phyloP scores from a whole-genome alignment of 1,140 invertebrate species.

The Leptoteleia sp. region DNA sequence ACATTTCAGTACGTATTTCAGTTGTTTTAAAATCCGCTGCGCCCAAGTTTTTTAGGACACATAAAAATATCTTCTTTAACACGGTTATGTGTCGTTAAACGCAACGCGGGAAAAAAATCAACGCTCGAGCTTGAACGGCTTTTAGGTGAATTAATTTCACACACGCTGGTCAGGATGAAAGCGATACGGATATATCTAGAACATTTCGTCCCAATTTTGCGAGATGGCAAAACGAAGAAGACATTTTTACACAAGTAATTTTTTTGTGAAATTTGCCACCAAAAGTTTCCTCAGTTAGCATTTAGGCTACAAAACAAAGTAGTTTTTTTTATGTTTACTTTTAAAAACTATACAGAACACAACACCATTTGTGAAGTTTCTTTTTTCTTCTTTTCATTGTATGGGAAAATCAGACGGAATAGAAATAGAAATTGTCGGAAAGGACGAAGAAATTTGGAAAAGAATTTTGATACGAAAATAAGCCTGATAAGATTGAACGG shows the following conservation, averaged over 20 bases:
- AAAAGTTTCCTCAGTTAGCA: constrained; percentile 22
- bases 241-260: constrained; percentile 40
- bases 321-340: too few species aligned
- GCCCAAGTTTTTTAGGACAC: constrained; percentile 49
- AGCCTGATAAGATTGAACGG: constrained; percentile 14
- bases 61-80: constrained; percentile 59
- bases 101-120: constrained; percentile 50
- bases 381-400: too few species aligned
- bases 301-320: too few species aligned
- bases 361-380: too few species aligned
- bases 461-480: background rate
- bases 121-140: constrained; percentile 41
- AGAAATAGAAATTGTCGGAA: too few species aligned
- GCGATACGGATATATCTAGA: constrained; percentile 52
- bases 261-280: constrained; percentile 16
- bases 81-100: constrained; percentile 48
- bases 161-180: constrained; percentile 57
- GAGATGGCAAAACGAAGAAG: constrained; percentile 38
- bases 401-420: constrained; percentile 12
- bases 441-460: background rate
- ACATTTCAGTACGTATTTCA: constrained; percentile 41
- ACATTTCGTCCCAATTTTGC: constrained; percentile 37
- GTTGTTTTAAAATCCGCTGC: constrained; percentile 39
- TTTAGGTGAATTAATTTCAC: constrained; percentile 58
- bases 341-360: constrained; percentile 6